Base-by-base conservation (phyloP, 2,797 vertebrate species). In the Lepus oiostolus region DNA sequence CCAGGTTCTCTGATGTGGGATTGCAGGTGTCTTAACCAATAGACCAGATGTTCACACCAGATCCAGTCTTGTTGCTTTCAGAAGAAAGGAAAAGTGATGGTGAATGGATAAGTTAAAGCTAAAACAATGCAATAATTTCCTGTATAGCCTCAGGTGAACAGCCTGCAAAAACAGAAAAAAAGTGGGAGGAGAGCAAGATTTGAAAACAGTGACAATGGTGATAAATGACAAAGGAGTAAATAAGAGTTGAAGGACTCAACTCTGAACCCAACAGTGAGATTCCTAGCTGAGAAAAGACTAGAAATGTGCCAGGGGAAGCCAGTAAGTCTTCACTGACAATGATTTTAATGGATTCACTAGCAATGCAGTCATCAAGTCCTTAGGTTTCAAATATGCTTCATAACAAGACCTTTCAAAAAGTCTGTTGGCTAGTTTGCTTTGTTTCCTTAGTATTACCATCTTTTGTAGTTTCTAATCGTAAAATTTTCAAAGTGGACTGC, bases 91-190 rank as follows among this genome's bases (percentile, higher is more conserved):
- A 85, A 68, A 50, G 35, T 89, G 63, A 52, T 70, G 63, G 3
- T 84, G 26, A 67, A 50, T 65, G 67, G 62, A 87, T 84, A 32
- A 84, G 11, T 65, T 82, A 83, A 95, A 94, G 8, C 28, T 71
- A 63, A 67, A 90, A 74, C 32, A 89, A 93, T 50, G 4, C 89
- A 74, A 9, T 17, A 11, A 75, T 83, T 84, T 93, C 21, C 42
- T 87, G 1, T 16, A 35, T 62, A 74, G 60, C 22, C n/a, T 68
- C 38, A 60, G 70, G 32, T 81, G 54, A 94, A 30, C 47, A 85
- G 71, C 67, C 35, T 84, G 16, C 24, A 65, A 54, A 50, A 76
- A 75, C 42, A 58, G 28, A 62, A 70, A 58, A 26, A 65, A 26
- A 50, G 47, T 0, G 7, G 2, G 10, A 22, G 5, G 5, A 71